Percentiles rank a stretch among this genome's conserved stretches.
Evolutionary conservation across 2,113 vertebrate species (phyloP).

Genomic region (Galbula dea): DNA sequence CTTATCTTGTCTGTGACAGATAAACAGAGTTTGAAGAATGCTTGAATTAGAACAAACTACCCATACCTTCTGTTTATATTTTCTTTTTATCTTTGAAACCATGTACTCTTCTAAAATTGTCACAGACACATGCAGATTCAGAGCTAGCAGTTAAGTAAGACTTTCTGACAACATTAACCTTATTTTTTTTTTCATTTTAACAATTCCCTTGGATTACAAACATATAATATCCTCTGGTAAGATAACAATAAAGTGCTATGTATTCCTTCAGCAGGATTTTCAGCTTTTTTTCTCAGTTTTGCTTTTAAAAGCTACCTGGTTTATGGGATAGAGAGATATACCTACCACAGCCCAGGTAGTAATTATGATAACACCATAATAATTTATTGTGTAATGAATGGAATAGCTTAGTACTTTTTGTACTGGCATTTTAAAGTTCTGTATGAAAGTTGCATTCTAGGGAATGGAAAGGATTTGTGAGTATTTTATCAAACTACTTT

Average conservation of each 20-base stretch:
- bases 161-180: not conserved
- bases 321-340: not conserved
- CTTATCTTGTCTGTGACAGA: not conserved
- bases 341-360: not conserved
- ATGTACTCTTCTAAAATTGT: not conserved
- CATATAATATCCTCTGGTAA: not conserved
- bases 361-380: not conserved
- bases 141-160: not conserved
- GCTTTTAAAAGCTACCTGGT: not conserved
- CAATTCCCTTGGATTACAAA: not conserved
- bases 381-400: not conserved
- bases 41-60: not conserved
- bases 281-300: not conserved
- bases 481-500: not conserved
- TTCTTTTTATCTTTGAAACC: not conserved
- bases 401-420: not conserved
- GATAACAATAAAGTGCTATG: fast-evolving
- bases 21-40: not conserved
- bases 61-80: not conserved
- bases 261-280: not conserved
- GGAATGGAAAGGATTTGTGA: not conserved
- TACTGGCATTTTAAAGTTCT: not conserved
- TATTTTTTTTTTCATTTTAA: not conserved
- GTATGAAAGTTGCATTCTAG: not conserved
- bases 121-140: not conserved